These are phyloP conservation scores for Dendrocincla tyrannina DNA, from an alignment of 2,797 vertebrate genomes.

Conservation along the genomic window DNA sequence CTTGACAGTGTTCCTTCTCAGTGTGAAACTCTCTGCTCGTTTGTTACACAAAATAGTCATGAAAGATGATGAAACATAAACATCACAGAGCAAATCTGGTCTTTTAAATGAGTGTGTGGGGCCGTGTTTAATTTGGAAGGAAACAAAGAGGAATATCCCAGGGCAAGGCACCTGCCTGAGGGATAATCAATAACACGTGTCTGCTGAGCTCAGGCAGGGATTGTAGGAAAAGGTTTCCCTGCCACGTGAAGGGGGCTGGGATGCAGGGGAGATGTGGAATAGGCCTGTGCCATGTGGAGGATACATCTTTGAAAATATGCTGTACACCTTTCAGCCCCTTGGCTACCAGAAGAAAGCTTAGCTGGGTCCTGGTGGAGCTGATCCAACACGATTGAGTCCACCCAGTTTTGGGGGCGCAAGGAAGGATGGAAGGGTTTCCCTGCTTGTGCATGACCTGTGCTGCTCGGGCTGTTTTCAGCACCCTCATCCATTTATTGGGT, in stretches of 20 bases:
- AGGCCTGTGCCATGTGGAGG: background rate
- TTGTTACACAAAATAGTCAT: background rate
- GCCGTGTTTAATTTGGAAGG: background rate
- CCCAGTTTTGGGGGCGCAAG: background rate
- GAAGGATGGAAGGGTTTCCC: background rate
- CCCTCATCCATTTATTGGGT: background rate
- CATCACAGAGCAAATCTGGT: background rate
- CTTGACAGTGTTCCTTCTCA: background rate
- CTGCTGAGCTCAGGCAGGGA: background rate
- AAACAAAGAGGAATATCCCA: background rate
- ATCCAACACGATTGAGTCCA: fast-evolving
- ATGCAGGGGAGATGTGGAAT: background rate
- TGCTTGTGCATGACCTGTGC: background rate
- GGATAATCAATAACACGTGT: fast-evolving
- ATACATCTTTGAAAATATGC: background rate
- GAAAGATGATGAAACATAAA: background rate
- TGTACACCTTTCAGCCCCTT: background rate
- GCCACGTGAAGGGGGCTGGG: background rate
- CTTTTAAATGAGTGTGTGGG: background rate
- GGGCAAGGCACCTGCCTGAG: background rate
- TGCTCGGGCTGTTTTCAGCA: background rate
- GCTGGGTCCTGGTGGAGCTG: background rate
- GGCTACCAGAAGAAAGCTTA: background rate
- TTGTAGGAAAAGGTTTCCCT: background rate
- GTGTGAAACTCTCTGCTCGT: background rate